A percentile compares a stretch with the other conserved stretches of the same genome.
These are phyloP conservation scores for Drosophila melanogaster DNA, from an alignment of 1,140 invertebrate genomes.

Conservation along the genomic window DNA sequence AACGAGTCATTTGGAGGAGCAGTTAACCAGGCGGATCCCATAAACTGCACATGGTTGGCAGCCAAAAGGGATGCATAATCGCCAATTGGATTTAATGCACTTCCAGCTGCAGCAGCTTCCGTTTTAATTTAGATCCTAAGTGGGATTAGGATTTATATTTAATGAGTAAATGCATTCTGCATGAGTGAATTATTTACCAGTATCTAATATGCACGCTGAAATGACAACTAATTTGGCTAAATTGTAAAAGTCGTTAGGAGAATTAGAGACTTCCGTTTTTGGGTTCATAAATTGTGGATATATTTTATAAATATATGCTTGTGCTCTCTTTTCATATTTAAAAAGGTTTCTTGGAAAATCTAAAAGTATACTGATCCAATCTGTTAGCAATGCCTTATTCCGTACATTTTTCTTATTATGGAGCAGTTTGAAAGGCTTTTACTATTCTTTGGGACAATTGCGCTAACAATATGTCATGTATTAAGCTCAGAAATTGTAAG, in stretches of 20 bases:
- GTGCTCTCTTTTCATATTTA: too few species aligned
- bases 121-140: neutral
- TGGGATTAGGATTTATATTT: neutral
- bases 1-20: constrained; percentile 37
- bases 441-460: neutral
- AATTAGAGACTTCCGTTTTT: neutral
- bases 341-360: too few species aligned
- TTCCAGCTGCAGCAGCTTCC: constrained; percentile 1
- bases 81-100: constrained; percentile 18
- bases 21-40: constrained; percentile 30
- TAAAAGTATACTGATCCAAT: too few species aligned
- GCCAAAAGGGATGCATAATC: constrained; percentile 23
- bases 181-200: neutral
- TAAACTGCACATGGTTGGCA: constrained; percentile 48
- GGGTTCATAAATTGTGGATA: neutral
- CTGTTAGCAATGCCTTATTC: too few species aligned
- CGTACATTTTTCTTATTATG: neutral
- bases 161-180: neutral
- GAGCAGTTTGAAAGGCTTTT: neutral
- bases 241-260: neutral
- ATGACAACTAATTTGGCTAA: neutral
- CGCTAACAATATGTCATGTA: neutral
- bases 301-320: neutral
- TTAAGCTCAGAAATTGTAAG: constrained; percentile 17
- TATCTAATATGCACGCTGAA: neutral